These are phyloP conservation scores for Paelopatides confundens DNA, from an alignment of 53 echinoderm and acorn worm genomes.

Conservation along the genomic window DNA sequence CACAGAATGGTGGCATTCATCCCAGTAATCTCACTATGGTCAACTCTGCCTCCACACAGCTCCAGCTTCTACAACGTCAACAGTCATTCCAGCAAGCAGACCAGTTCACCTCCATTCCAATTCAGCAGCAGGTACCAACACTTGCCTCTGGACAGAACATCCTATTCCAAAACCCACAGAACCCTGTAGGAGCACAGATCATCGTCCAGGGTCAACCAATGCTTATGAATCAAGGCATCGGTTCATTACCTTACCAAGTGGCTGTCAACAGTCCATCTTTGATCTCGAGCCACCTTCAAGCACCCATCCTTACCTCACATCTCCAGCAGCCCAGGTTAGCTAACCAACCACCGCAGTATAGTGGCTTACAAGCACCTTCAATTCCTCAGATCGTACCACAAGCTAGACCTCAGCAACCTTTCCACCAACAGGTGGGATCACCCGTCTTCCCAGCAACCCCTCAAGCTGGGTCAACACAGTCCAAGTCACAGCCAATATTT, in stretches of 20 bases:
- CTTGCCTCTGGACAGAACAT: neutral
- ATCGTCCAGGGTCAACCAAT: constrained; percentile 27
- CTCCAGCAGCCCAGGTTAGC: neutral
- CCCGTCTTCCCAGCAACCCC: constrained; percentile 54
- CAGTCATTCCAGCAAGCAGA: constrained; percentile 70
- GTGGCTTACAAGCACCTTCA: neutral
- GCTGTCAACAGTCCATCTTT: neutral
- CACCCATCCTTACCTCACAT: constrained; percentile 24
- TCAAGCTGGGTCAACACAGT: constrained; percentile 44
- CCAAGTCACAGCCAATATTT: constrained; percentile 77
- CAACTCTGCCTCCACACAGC: constrained; percentile 43
- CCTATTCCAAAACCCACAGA: neutral
- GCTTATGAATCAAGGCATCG: constrained; percentile 20
- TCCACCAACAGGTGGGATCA: constrained; percentile 64
- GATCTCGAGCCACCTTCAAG: neutral
- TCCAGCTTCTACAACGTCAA: constrained; percentile 61
- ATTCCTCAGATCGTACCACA: neutral
- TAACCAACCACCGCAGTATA: constrained; percentile 17
- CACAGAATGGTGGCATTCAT: constrained; percentile 14
- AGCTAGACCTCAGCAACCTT: neutral
- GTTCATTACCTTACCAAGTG: constrained; percentile 1
- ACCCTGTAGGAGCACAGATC: constrained; percentile 4
- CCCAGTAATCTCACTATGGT: neutral
- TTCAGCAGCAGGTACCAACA: constrained; percentile 58
- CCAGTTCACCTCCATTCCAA: constrained; percentile 42